Base-by-base conservation (phyloP, 2,113 vertebrate genomes). In the Alligator mississippiensis region DNA sequence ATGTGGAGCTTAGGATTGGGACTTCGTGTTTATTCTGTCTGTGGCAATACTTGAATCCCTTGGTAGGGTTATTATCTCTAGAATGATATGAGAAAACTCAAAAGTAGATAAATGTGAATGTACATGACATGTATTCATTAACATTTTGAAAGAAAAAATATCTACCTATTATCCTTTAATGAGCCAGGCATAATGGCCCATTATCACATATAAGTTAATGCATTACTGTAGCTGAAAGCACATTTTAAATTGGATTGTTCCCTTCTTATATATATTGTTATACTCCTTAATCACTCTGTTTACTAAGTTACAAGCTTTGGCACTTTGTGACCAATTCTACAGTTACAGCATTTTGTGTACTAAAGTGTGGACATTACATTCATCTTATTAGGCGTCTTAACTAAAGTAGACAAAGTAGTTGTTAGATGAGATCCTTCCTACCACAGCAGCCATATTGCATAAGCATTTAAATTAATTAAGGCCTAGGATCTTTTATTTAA, bases 391-490 rank as follows among this genome's bases (percentile, higher is more conserved):
- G 57, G 15, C 1, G 0, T 4, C 57, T 92, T 54, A 86, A 19
- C 54, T 77, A 62, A 66, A 77, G 10, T 72, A 89, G 94, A 89
- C 74, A 90, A 81, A 6, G 4, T 3, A 25, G 58, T 55, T 84
- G 16, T 88, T 88, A 68, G 62, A 77, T 66, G 34, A 85, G 7
- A 66, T 30, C 1, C 25, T 62, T 79, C 22, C 14, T 91, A 81
- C 77, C 77, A 86, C 22, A 86, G 38, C 85, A 85, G 64, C 15
- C 10, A 1, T 27, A 60, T 80, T 84, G 38, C 25, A 85, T 89
- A 27, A 75, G 34, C 85, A 78, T 87, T 91, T 93, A 93, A 88
- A 87, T 94, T 90, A 54, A 89, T 79, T 83, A 92, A 77, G 11
- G 4, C 24, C 76, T 88, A 25, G 9, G 47, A 89, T 85, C 28